These are phyloP conservation scores for Tenebrosternarchus preto DNA, from an alignment of 2,113 vertebrate species.

Conservation along the genomic window DNA sequence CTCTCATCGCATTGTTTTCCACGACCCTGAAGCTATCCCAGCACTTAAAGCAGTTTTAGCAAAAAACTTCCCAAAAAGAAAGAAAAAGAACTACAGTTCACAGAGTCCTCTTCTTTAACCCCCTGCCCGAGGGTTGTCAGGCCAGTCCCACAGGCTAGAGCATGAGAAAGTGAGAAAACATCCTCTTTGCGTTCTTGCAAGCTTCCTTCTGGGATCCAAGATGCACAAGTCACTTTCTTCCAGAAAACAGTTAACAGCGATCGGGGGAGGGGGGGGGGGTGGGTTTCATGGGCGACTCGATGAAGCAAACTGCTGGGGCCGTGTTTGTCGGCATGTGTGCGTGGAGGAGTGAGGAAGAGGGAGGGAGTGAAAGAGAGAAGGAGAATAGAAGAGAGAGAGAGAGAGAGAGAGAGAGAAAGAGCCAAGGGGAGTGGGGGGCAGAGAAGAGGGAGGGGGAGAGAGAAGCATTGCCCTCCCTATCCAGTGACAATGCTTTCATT, in stretches of 20 bases:
- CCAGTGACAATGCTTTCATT: conserved; percentile 79
- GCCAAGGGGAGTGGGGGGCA: conserved; percentile 35
- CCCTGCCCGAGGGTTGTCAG: conserved; percentile 2
- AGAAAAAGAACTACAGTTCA: background rate
- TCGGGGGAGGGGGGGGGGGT: conserved; percentile 55
- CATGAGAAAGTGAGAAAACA: conserved; percentile 17
- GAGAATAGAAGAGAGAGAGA: conserved; percentile 22
- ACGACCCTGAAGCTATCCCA: conserved; percentile 25
- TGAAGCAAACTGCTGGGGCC: conserved; percentile 64
- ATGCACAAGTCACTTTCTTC: conserved; percentile 18
- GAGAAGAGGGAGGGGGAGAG: conserved; percentile 46
- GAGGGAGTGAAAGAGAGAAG: conserved; percentile 45
- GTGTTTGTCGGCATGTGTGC: conserved; percentile 65
- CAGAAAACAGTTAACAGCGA: conserved; percentile 31
- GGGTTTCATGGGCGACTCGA: conserved; percentile 32
- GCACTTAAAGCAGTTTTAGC: background rate
- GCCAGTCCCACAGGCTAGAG: background rate
- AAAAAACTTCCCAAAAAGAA: conserved; percentile 1
- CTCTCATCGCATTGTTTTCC: conserved; percentile 60
- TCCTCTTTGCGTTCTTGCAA: background rate
- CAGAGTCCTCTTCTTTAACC: background rate
- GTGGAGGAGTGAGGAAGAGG: conserved; percentile 34
- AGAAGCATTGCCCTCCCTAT: conserved; percentile 73
- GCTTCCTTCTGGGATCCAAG: conserved; percentile 10
- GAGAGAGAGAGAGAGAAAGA: conserved; percentile 8